Evolutionary conservation across 2,888 invertebrate genomes (phyloP).

Genomic region (Crepidodera aurea): DNA sequence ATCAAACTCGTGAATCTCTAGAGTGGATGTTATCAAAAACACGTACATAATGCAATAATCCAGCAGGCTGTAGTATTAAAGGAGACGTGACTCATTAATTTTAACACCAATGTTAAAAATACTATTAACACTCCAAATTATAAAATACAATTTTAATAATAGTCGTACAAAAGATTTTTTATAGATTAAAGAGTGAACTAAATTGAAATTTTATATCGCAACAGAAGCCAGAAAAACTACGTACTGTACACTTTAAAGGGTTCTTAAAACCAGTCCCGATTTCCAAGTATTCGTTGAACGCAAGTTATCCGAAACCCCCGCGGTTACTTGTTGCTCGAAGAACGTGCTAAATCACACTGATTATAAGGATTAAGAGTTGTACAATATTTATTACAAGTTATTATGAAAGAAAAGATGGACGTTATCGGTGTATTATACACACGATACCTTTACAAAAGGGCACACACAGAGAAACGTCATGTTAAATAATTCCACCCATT

Average conservation of each 20-base stretch:
- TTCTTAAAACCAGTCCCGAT: conserved; percentile 18
- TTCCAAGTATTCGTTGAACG: conserved; percentile 26
- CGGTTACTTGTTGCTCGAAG: conserved; percentile 47
- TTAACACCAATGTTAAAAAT: too few species aligned
- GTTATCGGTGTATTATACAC: conserved; percentile 44
- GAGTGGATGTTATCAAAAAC: too few species aligned
- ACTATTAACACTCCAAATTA: too few species aligned
- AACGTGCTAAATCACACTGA: conserved; percentile 52
- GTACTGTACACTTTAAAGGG: background rate
- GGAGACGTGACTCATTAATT: too few species aligned
- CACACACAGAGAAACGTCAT: conserved; percentile 21
- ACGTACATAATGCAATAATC: too few species aligned
- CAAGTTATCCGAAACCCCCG: conserved; percentile 40
- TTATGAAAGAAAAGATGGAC: conserved; percentile 45
- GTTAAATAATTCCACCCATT: conserved; percentile 34
- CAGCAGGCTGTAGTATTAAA: too few species aligned
- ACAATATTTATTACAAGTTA: conserved; percentile 47
- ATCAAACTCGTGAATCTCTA: too few species aligned
- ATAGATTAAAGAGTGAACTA: too few species aligned
- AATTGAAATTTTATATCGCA: too few species aligned
- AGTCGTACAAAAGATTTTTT: too few species aligned
- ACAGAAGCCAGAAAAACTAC: too few species aligned
- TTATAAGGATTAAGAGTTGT: conserved; percentile 50
- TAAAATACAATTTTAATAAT: too few species aligned
- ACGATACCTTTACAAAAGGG: conserved; percentile 30